Percentiles rank a stretch among this genome's conserved stretches.
Evolutionary conservation across 2,888 invertebrate genomes (phyloP).

Genomic region (Doris montereyensis): DNA sequence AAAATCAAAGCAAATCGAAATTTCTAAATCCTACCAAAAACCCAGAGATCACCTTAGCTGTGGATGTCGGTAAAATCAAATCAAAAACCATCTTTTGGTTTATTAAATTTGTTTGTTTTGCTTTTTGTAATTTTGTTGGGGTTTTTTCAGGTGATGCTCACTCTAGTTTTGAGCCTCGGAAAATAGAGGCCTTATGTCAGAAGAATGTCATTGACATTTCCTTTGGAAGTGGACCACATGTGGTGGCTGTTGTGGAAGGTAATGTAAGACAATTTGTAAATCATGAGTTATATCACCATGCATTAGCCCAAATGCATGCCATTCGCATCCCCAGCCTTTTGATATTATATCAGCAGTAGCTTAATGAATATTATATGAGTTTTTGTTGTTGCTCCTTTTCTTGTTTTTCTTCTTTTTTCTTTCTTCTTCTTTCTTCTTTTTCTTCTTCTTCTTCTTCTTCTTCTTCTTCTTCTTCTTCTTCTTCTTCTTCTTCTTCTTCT

Average conservation of each 20-base stretch:
- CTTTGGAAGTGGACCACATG: constrained; percentile 78
- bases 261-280: constrained; percentile 26
- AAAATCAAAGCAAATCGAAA: no score
- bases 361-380: no score
- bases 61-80: no score
- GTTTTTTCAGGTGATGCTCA: constrained; percentile 75
- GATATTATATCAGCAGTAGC: no score
- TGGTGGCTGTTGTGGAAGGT: constrained; percentile 76
- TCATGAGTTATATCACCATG: no score
- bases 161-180: constrained; percentile 75
- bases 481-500: background rate
- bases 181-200: constrained; percentile 75
- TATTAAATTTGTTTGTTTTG: no score
- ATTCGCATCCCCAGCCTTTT: no score
- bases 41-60: no score
- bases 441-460: constrained; percentile 4
- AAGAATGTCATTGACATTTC: constrained; percentile 76
- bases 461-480: background rate
- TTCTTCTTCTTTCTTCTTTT: background rate
- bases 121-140: no score
- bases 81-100: no score
- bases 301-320: no score
- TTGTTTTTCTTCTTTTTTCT: background rate
- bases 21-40: no score
- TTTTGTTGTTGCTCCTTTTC: background rate